Evolutionary conservation across 2,797 vertebrate species (phyloP).

Genomic region (Tadarida brasiliensis): DNA sequence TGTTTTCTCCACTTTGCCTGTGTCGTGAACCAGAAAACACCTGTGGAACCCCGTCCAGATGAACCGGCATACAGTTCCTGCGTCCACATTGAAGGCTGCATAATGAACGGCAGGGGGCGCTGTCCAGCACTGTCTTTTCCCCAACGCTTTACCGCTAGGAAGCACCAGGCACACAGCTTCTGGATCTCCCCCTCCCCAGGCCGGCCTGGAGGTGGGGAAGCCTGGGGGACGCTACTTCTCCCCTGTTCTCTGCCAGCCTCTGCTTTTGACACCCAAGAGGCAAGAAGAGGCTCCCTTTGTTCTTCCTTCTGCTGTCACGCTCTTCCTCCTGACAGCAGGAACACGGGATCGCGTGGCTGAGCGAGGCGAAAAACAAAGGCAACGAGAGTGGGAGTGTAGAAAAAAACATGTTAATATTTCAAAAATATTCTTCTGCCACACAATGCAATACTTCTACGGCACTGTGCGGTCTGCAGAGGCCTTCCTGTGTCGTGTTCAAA

Average conservation of each 20-base stretch:
- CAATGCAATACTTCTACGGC: neutral
- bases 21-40: neutral
- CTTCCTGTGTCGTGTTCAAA: neutral
- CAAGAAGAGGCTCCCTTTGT: neutral
- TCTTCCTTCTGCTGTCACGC: neutral
- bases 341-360: neutral
- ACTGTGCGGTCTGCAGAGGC: neutral
- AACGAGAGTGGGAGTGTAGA: neutral
- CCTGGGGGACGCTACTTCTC: neutral
- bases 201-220: neutral
- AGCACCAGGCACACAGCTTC: neutral
- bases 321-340: neutral
- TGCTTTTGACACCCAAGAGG: neutral
- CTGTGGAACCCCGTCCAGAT: neutral
- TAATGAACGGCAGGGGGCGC: fast-evolving
- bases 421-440: neutral
- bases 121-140: neutral
- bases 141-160: neutral
- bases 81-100: neutral
- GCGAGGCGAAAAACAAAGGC: neutral
- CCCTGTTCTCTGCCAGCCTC: neutral
- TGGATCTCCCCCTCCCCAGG: neutral
- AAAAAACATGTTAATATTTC: neutral
- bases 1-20: neutral
- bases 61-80: neutral